phyloP scores from a whole-genome alignment of 2,888 invertebrate genomes.

The Lydus trimaculatus region DNA sequence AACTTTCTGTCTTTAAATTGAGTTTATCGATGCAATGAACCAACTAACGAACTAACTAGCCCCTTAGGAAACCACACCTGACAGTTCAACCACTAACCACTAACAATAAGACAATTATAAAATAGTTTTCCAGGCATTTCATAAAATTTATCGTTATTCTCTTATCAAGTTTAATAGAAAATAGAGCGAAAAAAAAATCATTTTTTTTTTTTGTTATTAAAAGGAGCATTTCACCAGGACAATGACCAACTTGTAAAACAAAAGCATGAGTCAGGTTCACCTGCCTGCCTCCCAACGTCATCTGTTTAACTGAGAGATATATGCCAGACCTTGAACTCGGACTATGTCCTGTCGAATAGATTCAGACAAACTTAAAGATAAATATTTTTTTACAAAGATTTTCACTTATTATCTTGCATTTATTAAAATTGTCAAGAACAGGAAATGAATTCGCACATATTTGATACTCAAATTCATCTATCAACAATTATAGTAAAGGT shows the following conservation, averaged over 20 bases:
- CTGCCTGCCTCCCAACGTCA: slow-evolving; percentile 27
- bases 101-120: not conserved
- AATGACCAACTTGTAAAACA: slow-evolving; percentile 1
- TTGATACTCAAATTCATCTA: not conserved
- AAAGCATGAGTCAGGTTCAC: slow-evolving; percentile 17
- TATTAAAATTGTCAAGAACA: not conserved
- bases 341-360: not conserved
- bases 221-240: not conserved
- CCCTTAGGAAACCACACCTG: not conserved
- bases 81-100: not conserved
- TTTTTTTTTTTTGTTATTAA: not conserved
- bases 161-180: not conserved
- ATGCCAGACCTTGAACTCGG: slow-evolving; percentile 22
- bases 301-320: slow-evolving; percentile 17
- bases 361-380: not conserved
- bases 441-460: not conserved
- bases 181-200: not conserved
- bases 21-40: not conserved
- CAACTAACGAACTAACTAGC: not conserved
- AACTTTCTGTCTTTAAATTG: slow-evolving; percentile 5
- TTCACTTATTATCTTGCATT: not conserved
- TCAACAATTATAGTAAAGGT: not conserved
- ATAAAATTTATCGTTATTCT: not conserved
- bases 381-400: not conserved
- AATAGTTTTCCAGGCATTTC: not conserved